Percentiles rank a stretch among this genome's conserved stretches.
These are phyloP conservation scores for Lepilemur septentrionalis DNA, from an alignment of 2,797 vertebrate genomes.

Conservation along the genomic window DNA sequence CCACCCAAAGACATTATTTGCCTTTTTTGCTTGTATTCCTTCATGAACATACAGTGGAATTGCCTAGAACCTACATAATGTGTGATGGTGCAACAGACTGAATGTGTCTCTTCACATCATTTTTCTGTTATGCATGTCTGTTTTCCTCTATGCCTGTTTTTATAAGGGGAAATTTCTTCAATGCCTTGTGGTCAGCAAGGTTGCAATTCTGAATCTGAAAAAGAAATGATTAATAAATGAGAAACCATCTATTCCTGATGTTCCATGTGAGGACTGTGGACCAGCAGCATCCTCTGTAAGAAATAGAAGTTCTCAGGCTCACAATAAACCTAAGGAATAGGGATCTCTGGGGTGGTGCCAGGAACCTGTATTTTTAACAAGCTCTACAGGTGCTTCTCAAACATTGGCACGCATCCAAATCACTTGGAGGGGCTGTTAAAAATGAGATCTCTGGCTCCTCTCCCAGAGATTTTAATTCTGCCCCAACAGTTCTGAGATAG, in stretches of 20 bases:
- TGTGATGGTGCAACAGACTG: not conserved
- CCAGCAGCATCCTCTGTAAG: not conserved
- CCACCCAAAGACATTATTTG: not conserved
- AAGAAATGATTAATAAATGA: not conserved
- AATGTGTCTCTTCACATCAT: not conserved
- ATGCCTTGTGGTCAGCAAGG: not conserved
- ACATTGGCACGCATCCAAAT: not conserved
- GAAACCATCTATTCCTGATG: not conserved
- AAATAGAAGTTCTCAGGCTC: not conserved
- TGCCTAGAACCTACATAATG: too few relatives aligned
- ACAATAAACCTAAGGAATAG: not conserved
- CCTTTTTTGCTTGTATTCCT: not conserved
- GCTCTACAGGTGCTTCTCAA: not conserved
- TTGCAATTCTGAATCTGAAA: not conserved
- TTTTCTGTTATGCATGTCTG: not conserved
- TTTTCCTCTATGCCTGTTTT: not conserved
- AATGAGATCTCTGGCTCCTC: not conserved
- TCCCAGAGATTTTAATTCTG: not conserved
- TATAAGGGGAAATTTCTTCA: not conserved
- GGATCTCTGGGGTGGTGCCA: not conserved
- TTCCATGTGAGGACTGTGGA: not conserved
- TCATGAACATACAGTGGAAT: not conserved
- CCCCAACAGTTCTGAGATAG: not conserved
- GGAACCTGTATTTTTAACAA: not conserved
- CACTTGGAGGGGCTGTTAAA: not conserved